Conservation (phyloP, 2,113 vertebrate species). For the Rhagologus leucostigma region DNA sequence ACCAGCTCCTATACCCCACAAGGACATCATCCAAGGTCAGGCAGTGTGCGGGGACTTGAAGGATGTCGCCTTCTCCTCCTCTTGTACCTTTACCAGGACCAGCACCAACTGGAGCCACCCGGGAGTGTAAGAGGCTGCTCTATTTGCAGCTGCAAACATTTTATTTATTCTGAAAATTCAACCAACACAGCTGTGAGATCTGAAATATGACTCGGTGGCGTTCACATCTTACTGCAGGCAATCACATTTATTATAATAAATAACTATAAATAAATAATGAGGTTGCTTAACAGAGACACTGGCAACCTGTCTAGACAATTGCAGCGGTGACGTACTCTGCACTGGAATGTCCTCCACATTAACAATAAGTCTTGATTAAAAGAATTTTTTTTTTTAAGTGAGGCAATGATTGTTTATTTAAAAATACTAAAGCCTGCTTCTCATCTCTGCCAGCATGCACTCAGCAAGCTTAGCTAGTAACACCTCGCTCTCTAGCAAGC, state of each 20-base stretch:
- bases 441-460: not conserved
- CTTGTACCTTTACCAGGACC: not conserved
- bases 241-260: constrained; percentile 55
- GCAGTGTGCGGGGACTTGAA: fast-evolving
- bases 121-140: not conserved
- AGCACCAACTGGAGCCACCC: not conserved
- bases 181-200: constrained; percentile 15
- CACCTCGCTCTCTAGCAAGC: not conserved
- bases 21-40: not conserved
- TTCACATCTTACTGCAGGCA: not conserved
- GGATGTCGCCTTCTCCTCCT: not conserved
- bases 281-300: not conserved
- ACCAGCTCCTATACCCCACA: not conserved
- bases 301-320: constrained; percentile 55
- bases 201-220: constrained; percentile 16
- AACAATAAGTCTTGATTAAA: not conserved
- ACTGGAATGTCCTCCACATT: not conserved
- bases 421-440: not conserved
- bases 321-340: not conserved
- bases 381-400: not conserved
- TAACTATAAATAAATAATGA: constrained; percentile 63
- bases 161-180: constrained; percentile 37
- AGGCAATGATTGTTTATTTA: not conserved
- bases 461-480: not conserved
- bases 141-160: not conserved